phyloP scores from a whole-genome alignment of 2,113 vertebrate species.

The Coregonus clupeaformis region DNA sequence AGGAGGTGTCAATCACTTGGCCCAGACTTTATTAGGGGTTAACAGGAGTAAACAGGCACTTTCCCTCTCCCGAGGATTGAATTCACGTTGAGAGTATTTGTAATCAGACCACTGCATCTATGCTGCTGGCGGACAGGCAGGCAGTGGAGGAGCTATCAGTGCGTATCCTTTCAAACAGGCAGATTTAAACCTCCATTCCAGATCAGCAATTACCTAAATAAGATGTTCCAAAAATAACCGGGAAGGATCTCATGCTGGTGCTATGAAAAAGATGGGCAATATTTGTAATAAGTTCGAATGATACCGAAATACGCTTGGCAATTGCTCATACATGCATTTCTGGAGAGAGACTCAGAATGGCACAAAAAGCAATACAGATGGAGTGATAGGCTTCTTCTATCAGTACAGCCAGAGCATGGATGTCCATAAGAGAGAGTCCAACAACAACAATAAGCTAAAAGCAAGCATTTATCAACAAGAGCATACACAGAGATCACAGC shows the following conservation, averaged over 20 bases:
- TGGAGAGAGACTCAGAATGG: too few species aligned
- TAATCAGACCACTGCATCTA: slow-evolving; percentile 36
- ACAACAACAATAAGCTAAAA: too few species aligned
- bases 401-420: too few species aligned
- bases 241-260: not conserved
- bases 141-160: slow-evolving; percentile 24
- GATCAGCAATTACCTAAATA: slow-evolving; percentile 41
- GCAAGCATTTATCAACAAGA: too few species aligned
- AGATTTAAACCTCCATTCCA: slow-evolving; percentile 1
- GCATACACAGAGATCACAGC: too few species aligned
- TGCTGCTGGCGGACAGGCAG: slow-evolving; percentile 14
- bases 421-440: too few species aligned
- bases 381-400: too few species aligned
- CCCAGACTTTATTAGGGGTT: slow-evolving; percentile 45
- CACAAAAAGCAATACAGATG: too few species aligned
- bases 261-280: not conserved
- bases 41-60: slow-evolving; percentile 40
- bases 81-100: slow-evolving; percentile 22
- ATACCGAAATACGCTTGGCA: not conserved
- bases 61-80: slow-evolving; percentile 12
- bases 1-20: slow-evolving; percentile 40
- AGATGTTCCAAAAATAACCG: slow-evolving; percentile 18
- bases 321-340: too few species aligned
- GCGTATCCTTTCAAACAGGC: slow-evolving; percentile 45
- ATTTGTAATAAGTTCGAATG: not conserved